phyloP scores from a whole-genome alignment of 2,797 vertebrate genomes.

The Oophaga sylvatica region DNA sequence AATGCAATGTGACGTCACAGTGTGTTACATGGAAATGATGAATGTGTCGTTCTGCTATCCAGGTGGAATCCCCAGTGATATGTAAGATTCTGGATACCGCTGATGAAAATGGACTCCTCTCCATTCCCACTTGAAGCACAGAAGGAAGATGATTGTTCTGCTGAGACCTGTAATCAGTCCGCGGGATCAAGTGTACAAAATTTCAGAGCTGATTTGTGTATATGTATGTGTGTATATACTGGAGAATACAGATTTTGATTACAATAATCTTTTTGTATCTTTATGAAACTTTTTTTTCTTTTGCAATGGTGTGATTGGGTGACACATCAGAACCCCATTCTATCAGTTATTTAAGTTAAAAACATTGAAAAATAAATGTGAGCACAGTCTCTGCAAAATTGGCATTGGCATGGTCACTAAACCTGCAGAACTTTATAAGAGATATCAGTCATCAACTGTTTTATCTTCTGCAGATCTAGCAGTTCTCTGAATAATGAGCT shows the following conservation, averaged over 20 bases:
- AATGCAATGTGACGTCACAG: not conserved
- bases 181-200: slow-evolving; percentile 39
- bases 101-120: slow-evolving; percentile 92
- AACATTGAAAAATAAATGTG: too few relatives aligned
- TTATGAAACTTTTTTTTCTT: not conserved
- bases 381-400: too few relatives aligned
- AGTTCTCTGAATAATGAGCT: too few relatives aligned
- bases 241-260: slow-evolving; percentile 76
- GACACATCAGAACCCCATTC: not conserved
- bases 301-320: not conserved
- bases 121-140: slow-evolving; percentile 81
- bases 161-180: slow-evolving; percentile 21
- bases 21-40: not conserved
- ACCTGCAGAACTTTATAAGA: too few relatives aligned
- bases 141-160: slow-evolving; percentile 27
- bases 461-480: too few relatives aligned
- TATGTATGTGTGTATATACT: slow-evolving; percentile 80
- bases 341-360: too few relatives aligned
- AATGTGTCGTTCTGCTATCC: not conserved
- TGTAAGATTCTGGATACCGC: slow-evolving; percentile 96
- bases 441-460: too few relatives aligned
- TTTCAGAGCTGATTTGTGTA: slow-evolving; percentile 64
- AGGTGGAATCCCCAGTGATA: slow-evolving; percentile 98
- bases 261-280: slow-evolving; percentile 64
- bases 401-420: too few relatives aligned